These are phyloP conservation scores for Chirona hameri DNA, from an alignment of 2,888 invertebrate genomes.

Conservation along the genomic window DNA sequence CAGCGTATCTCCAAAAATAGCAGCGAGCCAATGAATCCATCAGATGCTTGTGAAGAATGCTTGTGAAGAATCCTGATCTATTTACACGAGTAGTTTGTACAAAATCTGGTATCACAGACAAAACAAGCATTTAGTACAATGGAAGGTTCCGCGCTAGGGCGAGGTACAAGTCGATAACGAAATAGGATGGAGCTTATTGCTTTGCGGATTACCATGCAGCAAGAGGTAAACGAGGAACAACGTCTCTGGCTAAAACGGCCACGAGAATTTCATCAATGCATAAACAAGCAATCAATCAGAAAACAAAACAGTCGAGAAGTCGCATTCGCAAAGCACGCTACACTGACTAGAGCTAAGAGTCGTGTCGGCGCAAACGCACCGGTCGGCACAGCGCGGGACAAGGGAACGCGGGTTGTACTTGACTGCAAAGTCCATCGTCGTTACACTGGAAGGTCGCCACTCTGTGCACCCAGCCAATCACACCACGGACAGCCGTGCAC, in stretches of 20 bases:
- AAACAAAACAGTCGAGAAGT: neutral
- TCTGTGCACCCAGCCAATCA: neutral
- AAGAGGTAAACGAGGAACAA: neutral
- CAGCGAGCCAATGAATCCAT: no score
- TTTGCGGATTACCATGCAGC: neutral
- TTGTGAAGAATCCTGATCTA: neutral
- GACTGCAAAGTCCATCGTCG: neutral
- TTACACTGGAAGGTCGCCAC: neutral
- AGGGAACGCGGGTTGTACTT: neutral
- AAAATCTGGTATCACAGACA: constrained; percentile 1
- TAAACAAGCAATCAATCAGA: neutral
- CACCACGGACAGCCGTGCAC: neutral
- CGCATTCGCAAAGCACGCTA: neutral
- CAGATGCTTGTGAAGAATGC: neutral
- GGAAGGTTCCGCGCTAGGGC: neutral
- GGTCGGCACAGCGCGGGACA: neutral
- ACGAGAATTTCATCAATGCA: neutral
- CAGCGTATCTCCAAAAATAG: no score
- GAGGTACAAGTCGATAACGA: neutral
- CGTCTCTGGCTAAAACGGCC: neutral
- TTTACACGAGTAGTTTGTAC: constrained; percentile 1
- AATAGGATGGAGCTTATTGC: neutral
- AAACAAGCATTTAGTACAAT: neutral
- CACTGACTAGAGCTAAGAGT: neutral
- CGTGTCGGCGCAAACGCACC: neutral